phyloP scores from a whole-genome alignment of 2,888 invertebrate genomes.

The Drosophila dives region DNA sequence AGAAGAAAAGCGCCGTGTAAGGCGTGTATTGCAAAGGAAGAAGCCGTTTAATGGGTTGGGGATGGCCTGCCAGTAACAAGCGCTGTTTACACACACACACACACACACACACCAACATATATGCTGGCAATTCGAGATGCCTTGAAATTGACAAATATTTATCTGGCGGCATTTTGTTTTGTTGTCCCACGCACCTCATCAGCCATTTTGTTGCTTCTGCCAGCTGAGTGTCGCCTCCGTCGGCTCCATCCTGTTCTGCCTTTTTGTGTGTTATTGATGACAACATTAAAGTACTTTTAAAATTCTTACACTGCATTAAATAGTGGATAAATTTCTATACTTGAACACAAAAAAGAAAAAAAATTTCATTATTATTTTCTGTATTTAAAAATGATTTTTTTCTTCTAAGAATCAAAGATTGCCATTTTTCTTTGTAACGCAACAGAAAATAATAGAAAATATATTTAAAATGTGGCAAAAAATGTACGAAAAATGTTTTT shows the following conservation, averaged over 20 bases:
- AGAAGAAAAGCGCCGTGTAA: background rate
- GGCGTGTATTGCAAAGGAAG: background rate
- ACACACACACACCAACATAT: conserved; percentile 1
- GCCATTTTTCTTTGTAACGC: too few species aligned
- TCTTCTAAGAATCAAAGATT: background rate
- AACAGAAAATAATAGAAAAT: background rate
- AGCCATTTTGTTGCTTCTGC: conserved; percentile 24
- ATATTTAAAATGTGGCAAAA: background rate
- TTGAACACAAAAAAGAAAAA: too few species aligned
- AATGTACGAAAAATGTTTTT: background rate
- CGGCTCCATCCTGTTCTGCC: conserved; percentile 1
- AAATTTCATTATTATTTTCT: background rate
- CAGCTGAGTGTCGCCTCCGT: conserved; percentile 12
- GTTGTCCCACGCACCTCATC: conserved; percentile 36
- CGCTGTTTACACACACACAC: conserved; percentile 2
- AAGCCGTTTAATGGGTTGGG: background rate
- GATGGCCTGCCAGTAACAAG: conserved; percentile 20
- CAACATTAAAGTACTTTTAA: conserved; percentile 8
- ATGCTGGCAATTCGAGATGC: conserved; percentile 33
- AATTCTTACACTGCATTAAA: background rate
- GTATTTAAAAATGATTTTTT: background rate
- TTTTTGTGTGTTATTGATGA: conserved; percentile 11
- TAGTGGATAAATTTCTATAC: background rate
- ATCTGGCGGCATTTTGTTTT: conserved; percentile 37
- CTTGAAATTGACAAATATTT: conserved; percentile 45